Conservation (phyloP, 2,888 invertebrate species). For the Pyrgus malvae region DNA sequence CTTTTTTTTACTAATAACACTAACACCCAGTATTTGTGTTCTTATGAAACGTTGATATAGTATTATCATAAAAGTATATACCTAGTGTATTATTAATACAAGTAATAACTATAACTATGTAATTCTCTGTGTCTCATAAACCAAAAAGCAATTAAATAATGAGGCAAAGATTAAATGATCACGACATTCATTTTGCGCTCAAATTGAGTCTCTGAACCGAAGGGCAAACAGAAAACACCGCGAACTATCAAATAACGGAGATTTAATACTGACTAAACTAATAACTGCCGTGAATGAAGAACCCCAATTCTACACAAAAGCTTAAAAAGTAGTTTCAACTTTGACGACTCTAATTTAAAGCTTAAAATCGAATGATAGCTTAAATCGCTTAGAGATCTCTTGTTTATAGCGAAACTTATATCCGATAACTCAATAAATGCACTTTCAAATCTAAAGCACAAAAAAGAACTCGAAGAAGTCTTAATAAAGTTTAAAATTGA, state of each 20-base stretch:
- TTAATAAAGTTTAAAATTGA: neutral
- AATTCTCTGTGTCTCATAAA: too few species aligned
- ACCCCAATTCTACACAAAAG: neutral
- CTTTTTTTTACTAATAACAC: too few species aligned
- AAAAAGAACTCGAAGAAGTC: neutral
- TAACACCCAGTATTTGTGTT: too few species aligned
- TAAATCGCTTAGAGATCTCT: neutral
- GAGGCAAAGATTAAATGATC: conserved; percentile 13
- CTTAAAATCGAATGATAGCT: neutral
- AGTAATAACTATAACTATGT: too few species aligned
- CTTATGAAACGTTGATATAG: too few species aligned
- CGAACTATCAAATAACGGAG: conserved; percentile 32
- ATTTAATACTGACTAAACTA: conserved; percentile 35
- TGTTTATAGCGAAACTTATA: conserved; percentile 28
- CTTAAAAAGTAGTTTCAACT: neutral
- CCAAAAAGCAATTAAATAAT: too few species aligned
- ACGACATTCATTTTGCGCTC: neutral
- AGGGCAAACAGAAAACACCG: conserved; percentile 14
- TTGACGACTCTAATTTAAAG: neutral
- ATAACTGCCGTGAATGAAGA: conserved; percentile 32
- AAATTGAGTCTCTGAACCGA: conserved; percentile 5
- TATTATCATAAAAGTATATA: too few species aligned
- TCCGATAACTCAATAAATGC: conserved; percentile 27
- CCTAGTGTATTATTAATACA: too few species aligned
- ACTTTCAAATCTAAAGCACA: neutral